Conservation (phyloP, 2,797 vertebrate species). For the Chloroceryle inda region DNA sequence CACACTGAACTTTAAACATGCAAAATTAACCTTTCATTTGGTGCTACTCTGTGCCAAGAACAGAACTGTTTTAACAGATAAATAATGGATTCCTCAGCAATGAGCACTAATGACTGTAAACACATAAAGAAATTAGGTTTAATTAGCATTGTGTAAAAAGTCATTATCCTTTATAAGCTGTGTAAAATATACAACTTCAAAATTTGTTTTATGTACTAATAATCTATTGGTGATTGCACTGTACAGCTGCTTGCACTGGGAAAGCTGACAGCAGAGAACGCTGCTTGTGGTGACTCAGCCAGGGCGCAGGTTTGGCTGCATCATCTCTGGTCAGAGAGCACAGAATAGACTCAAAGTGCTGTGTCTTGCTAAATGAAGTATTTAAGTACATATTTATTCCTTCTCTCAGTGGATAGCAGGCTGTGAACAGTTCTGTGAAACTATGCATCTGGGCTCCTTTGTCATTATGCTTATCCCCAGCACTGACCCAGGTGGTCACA, state of each 20-base stretch:
- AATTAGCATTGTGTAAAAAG: neutral
- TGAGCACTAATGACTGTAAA: neutral
- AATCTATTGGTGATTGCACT: neutral
- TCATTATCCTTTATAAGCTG: neutral
- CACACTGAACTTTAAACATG: neutral
- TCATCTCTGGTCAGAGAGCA: neutral
- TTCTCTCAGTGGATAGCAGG: neutral
- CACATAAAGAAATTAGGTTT: neutral
- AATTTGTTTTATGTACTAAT: neutral
- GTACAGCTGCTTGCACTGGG: neutral
- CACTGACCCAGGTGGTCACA: accelerated
- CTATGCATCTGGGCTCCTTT: accelerated
- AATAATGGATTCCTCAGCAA: neutral
- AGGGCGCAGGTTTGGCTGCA: accelerated
- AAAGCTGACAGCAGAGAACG: neutral
- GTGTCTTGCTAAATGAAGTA: neutral
- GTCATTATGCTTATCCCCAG: accelerated
- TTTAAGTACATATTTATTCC: neutral
- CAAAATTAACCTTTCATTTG: slow-evolving; percentile 35
- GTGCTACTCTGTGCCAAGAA: neutral
- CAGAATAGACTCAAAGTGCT: neutral
- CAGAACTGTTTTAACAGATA: neutral
- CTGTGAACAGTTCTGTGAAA: neutral
- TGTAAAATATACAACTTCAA: neutral
- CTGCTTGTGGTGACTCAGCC: neutral